phyloP scores from a whole-genome alignment of 2,113 vertebrate species.

The Tetrao urogallus region DNA sequence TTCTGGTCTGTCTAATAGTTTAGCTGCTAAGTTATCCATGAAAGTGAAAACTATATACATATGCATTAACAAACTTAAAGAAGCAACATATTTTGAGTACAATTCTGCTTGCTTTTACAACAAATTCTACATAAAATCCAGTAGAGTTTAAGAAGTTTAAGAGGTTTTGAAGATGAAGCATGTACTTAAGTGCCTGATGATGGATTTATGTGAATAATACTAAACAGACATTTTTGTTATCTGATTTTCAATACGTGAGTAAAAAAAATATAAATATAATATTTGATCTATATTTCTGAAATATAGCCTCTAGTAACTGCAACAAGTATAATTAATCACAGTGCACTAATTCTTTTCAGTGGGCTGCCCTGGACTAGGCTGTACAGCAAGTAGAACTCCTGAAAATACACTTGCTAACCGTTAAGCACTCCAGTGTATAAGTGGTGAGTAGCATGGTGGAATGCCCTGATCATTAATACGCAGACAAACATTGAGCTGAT shows the following conservation, averaged over 20 bases:
- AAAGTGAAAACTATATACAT: neutral
- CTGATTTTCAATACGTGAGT: neutral
- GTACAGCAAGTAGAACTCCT: neutral
- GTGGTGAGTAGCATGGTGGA: neutral
- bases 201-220: neutral
- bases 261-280: neutral
- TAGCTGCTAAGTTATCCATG: neutral
- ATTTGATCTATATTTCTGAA: neutral
- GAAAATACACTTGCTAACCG: neutral
- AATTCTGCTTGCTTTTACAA: neutral
- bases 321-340: neutral
- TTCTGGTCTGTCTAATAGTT: neutral
- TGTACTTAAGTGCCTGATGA: neutral
- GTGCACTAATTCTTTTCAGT: neutral
- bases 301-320: neutral
- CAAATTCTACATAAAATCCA: neutral
- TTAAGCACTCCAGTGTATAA: neutral
- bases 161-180: neutral
- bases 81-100: neutral
- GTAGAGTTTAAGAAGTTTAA: neutral
- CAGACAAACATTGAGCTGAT: neutral
- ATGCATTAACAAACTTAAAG: neutral
- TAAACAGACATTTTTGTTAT: neutral
- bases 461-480: neutral
- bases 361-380: neutral